These are phyloP conservation scores for Cryptotermes secundus DNA, from an alignment of 1,140 invertebrate species.

Conservation along the genomic window DNA sequence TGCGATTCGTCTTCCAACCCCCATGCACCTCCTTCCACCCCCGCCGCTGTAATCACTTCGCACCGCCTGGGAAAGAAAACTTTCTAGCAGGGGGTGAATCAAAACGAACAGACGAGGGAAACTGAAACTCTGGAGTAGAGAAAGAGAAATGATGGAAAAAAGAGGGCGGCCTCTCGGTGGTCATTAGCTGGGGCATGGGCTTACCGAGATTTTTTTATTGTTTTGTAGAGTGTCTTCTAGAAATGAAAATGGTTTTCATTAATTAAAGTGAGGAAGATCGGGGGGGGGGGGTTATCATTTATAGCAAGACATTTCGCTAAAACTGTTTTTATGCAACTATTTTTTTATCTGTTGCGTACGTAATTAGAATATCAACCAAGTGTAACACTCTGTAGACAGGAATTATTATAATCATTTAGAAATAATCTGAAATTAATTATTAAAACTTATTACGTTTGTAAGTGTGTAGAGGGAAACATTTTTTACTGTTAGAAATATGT, in stretches of 20 bases:
- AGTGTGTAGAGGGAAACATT: background rate
- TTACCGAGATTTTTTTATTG: background rate
- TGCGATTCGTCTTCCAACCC: slow-evolving; percentile 24
- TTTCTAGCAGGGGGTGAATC: slow-evolving; percentile 2
- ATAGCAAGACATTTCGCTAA: background rate
- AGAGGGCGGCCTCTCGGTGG: background rate
- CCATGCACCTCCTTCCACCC: background rate
- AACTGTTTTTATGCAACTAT: background rate
- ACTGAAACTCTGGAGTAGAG: background rate
- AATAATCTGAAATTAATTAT: background rate
- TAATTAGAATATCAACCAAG: slow-evolving; percentile 16
- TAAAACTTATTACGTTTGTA: background rate
- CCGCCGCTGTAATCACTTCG: slow-evolving; percentile 18
- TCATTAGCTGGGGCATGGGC: slow-evolving; percentile 22
- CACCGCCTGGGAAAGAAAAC: slow-evolving; percentile 23
- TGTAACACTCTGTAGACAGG: background rate
- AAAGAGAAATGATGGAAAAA: slow-evolving; percentile 20
- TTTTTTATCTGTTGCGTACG: background rate
- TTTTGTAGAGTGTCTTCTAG: background rate
- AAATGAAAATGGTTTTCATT: slow-evolving; percentile 26
- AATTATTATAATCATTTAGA: background rate
- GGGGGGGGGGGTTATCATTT: background rate
- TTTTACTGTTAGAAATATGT: too few relatives aligned
- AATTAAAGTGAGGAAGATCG: slow-evolving; percentile 1
- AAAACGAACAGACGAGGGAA: background rate